Evolutionary conservation across 2,113 vertebrate species (phyloP).

Genomic region (Macroglossus sobrinus): DNA sequence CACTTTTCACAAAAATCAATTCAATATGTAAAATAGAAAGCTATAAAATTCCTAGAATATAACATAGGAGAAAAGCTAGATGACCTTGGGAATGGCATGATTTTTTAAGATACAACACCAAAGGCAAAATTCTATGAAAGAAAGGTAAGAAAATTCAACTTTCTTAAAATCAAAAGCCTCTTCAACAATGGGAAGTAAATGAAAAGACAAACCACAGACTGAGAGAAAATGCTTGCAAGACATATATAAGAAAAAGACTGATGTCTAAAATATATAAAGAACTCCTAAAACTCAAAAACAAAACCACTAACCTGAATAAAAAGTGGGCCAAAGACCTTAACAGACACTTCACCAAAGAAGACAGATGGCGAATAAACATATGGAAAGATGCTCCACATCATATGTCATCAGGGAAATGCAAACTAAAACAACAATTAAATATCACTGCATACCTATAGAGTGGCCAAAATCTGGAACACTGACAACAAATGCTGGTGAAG

Average conservation of each 20-base stretch:
- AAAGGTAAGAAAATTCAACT: no score
- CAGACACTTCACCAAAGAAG: neutral
- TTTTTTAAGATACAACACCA: no score
- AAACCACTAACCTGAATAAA: neutral
- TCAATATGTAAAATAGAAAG: neutral
- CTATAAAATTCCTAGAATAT: no score
- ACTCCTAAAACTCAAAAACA: neutral
- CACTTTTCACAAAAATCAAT: neutral
- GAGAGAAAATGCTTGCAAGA: neutral
- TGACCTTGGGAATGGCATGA: no score
- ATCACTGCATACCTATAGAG: neutral
- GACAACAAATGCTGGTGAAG: neutral
- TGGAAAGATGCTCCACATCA: neutral
- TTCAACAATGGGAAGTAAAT: neutral
- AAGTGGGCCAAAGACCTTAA: neutral
- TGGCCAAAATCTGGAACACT: neutral
- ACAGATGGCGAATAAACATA: neutral
- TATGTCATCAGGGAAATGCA: neutral
- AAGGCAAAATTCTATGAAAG: no score
- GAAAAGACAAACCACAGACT: neutral
- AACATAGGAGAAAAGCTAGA: no score
- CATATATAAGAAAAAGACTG: neutral
- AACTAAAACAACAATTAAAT: neutral
- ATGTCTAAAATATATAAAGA: neutral
- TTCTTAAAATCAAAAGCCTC: neutral